Base-by-base conservation (phyloP, 2,888 invertebrate genomes). In the Noctua comes region DNA sequence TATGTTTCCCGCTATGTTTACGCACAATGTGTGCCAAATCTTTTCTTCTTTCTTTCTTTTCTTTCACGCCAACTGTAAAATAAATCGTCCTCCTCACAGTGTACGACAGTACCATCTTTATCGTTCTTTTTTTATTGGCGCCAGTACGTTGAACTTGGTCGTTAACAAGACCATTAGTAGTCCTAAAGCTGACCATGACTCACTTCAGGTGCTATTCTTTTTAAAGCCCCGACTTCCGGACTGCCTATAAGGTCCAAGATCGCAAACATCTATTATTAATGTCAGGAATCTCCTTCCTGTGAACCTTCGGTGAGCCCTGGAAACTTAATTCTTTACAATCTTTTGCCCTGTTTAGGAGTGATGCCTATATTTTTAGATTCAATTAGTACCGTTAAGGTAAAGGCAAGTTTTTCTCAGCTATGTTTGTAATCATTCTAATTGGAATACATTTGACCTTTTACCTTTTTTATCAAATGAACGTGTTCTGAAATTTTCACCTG, bases 101-200 rank as follows among this genome's bases (percentile, higher is more conserved):
- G 3, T 43, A 1, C 36, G 16, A 54, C 36, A n/a, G 21, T 16
- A 43, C 36, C 36, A 43, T 73, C 10, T 66, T 57, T 43, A 62
- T 46, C 18, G 1, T 36, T 40, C 0, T 16, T 62, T 43, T 31
- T 31, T 48, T 48, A 57, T 10, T 68, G 43, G 73, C 64, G 68
- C 64, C 76, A 70, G 75, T 27, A 51, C 84, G 57, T 62, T 86
- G 84, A 85, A 72, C 87, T 80, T n/a, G 16, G 64, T 46, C 74
- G 57, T 46, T 76, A 68, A 70, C 76, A 46, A 71, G 13, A 66
- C 71, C 73, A 85, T 86, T 85, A 84, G 84, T 84, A 84, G 76
- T 82, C 80, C 64, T 71, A 62, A 11, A 72, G 57, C 71, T 31
- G 62, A 57, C 65, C 13, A 72, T 79, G 85, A 87, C 62, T 80